Percentiles rank a stretch among this genome's conserved stretches.
These are phyloP conservation scores for Leptocoma aspasia DNA, from an alignment of 2,113 vertebrate genomes.

Conservation along the genomic window DNA sequence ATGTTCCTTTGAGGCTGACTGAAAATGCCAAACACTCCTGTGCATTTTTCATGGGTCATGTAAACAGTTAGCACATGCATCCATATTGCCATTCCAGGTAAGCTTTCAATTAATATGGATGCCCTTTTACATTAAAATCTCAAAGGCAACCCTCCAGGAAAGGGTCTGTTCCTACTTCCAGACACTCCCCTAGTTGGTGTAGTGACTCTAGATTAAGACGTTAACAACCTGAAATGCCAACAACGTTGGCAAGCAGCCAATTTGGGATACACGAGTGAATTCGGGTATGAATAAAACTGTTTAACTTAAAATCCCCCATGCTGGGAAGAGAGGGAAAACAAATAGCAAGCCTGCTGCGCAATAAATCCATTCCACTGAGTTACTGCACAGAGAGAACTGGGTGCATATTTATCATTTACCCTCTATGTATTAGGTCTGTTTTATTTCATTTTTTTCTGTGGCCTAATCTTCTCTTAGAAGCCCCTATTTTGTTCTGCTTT, in stretches of 20 bases:
- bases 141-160: background rate
- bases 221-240: constrained; percentile 42
- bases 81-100: background rate
- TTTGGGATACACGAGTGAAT: constrained; percentile 35
- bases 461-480: background rate
- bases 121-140: background rate
- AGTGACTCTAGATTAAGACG: constrained; percentile 54
- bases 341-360: constrained; percentile 19
- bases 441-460: background rate
- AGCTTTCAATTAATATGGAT: background rate
- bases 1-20: background rate
- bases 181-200: background rate
- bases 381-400: background rate
- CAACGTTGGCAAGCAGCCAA: constrained; percentile 47
- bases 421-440: background rate
- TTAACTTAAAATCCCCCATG: constrained; percentile 29
- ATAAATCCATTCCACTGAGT: constrained; percentile 22
- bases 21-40: background rate
- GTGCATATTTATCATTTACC: constrained; percentile 21
- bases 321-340: constrained; percentile 12
- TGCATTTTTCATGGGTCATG: background rate
- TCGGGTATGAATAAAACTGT: constrained; percentile 18
- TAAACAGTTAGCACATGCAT: background rate
- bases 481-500: background rate
- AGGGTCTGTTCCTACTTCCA: background rate